Base-by-base conservation (phyloP, 53 echinoderm and acorn worm genomes). In the Apostichopus leukothele region DNA sequence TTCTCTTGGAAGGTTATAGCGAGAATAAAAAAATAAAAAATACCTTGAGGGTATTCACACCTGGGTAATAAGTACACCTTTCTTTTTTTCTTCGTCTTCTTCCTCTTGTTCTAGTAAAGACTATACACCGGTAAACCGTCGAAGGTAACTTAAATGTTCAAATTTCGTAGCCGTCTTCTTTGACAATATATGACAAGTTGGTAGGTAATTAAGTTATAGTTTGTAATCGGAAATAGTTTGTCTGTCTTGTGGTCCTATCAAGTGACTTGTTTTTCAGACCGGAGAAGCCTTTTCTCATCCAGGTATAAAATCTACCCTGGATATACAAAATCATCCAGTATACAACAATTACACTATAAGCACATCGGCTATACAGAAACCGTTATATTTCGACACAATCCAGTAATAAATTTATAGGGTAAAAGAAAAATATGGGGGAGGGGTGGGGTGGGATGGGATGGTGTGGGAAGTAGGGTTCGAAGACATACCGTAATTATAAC, bases 31-130 rank as follows among this genome's bases (percentile, higher is more conserved):
- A 39, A 39, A 39, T 3, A 39, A 39, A 39, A 39, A 39, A 39
- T 39, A 19, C 81, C 81, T 19, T 14, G 19, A 19, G 81, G 81
- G 22, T n/a, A n/a, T 55, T 22, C 25, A 55, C 81, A 81, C 81
- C 81, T 81, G 81, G 54, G 81, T 55, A 3, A 39, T 39, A 81
- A 20, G 81, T 20, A 54, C 55, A 81, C 81, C 57, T 81, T 81
- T 54, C 39, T 3, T 39, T 39, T 39, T 39, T 39, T 3, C 39
- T 39, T 39, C 39, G 39, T 39, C 39, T 39, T 39, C 39, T 39
- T 39, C 11, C 63, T 11, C 63, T 6, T 63, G 63, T 16, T 63
- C 11, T 13, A 13, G 16, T 63, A 63, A 63, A 63, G 5, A 18
- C 71, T 6, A 21, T 71, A 18, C 5, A 71, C 18, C 4, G 18